These are phyloP conservation scores for Phoenoteleia sp. DNA, from an alignment of 2,888 invertebrate genomes.

Conservation along the genomic window DNA sequence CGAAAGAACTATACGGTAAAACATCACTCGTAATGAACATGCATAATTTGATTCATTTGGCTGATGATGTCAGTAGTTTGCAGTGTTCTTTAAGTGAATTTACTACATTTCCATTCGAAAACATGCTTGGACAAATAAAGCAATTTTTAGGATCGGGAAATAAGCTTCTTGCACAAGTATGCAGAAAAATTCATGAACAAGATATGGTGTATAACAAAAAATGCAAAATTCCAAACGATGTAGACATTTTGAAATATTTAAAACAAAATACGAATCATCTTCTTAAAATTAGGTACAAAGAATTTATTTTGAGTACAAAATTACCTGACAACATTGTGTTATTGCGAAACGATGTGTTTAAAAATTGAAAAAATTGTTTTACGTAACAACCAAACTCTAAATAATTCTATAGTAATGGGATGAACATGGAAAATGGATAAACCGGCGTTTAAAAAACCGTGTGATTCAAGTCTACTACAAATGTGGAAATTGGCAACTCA, in stretches of 20 bases:
- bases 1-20: slow-evolving; percentile 34
- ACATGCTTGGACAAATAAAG: slow-evolving; percentile 28
- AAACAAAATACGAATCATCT: too few relatives aligned
- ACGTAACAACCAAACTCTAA: neutral
- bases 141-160: slow-evolving; percentile 17
- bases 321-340: too few relatives aligned
- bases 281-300: too few relatives aligned
- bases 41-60: slow-evolving; percentile 36
- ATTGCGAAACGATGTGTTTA: too few relatives aligned
- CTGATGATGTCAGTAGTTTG: slow-evolving; percentile 27
- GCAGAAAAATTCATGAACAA: neutral
- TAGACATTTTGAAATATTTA: too few relatives aligned
- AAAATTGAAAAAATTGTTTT: too few relatives aligned
- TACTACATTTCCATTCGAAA: slow-evolving; percentile 5
- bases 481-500: neutral
- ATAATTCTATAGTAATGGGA: slow-evolving; percentile 23
- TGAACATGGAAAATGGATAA: slow-evolving; percentile 16
- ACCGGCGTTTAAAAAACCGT: slow-evolving; percentile 8
- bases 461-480: slow-evolving; percentile 9
- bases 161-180: slow-evolving; percentile 9
- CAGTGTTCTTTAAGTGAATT: slow-evolving; percentile 23
- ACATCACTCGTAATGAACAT: slow-evolving; percentile 7
- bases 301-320: too few relatives aligned
- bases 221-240: too few relatives aligned
- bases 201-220: too few relatives aligned